Conservation (phyloP, 1,140 invertebrate species). For the Cephus cinctus region DNA sequence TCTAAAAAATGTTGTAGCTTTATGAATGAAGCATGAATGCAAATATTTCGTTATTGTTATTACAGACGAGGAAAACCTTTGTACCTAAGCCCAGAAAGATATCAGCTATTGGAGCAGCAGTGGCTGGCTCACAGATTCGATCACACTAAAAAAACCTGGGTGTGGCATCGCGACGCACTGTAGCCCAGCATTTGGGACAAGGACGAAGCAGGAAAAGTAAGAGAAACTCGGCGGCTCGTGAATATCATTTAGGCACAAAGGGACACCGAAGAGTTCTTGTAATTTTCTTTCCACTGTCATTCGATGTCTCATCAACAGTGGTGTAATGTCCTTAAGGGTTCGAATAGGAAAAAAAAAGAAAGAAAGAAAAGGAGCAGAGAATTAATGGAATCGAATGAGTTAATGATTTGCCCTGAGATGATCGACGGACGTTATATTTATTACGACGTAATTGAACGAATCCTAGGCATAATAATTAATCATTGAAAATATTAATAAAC, state of each 20-base stretch:
- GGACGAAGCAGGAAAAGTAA: too few species aligned
- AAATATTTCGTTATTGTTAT: slow-evolving; percentile 28
- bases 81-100: slow-evolving; percentile 86
- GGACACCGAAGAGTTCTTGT: slow-evolving; percentile 22
- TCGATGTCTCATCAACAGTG: slow-evolving; percentile 37
- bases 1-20: neutral
- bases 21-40: neutral
- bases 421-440: slow-evolving; percentile 44
- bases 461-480: slow-evolving; percentile 32
- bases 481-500: slow-evolving; percentile 49
- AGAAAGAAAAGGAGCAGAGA: too few species aligned
- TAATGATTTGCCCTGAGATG: slow-evolving; percentile 32
- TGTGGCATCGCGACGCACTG: slow-evolving; percentile 83
- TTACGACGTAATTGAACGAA: slow-evolving; percentile 31
- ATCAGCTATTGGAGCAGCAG: slow-evolving; percentile 87
- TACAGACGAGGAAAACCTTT: slow-evolving; percentile 91
- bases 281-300: slow-evolving; percentile 22
- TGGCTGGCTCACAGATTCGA: slow-evolving; percentile 95
- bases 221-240: too few species aligned
- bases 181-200: slow-evolving; percentile 57
- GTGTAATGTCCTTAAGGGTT: too few species aligned
- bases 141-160: slow-evolving; percentile 88
- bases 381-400: too few species aligned
- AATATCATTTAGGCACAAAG: slow-evolving; percentile 22
- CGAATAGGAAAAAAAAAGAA: too few species aligned